Conservation (phyloP, 2,113 vertebrate species). For the Glaucidium brasilianum region DNA sequence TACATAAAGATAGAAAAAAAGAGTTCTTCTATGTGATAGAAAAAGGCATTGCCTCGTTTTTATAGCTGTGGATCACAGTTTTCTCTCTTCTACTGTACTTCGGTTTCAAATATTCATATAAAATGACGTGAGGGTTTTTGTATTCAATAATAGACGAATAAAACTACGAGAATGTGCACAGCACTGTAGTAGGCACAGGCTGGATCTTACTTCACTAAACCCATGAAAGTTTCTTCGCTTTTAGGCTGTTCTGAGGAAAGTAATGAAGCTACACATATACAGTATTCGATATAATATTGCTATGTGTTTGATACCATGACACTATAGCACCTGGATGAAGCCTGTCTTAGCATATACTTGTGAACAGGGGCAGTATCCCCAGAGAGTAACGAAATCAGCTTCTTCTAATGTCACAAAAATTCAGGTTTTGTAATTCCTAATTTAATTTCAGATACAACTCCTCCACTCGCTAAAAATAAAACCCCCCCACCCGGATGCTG, state of each 20-base stretch:
- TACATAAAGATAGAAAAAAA: neutral
- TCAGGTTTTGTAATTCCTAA: neutral
- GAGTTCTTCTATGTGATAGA: neutral
- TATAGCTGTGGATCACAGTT: neutral
- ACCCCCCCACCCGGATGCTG: accelerated
- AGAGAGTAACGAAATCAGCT: neutral
- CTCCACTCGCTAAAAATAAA: neutral
- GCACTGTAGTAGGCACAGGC: neutral
- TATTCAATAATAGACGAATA: neutral
- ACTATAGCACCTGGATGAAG: neutral
- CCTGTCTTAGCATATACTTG: neutral
- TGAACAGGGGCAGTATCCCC: neutral
- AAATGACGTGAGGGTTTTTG: neutral
- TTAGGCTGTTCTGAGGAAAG: neutral
- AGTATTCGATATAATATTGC: neutral
- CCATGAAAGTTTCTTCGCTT: neutral
- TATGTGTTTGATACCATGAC: accelerated
- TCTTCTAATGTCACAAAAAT: neutral
- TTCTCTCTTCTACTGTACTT: neutral
- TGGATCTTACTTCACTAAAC: neutral
- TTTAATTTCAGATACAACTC: neutral
- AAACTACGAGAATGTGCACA: accelerated
- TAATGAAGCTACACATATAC: accelerated
- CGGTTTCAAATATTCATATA: neutral
- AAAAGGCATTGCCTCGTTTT: neutral